Evolutionary conservation across 2,113 vertebrate species (phyloP), one percentile per base, ranked within the genome.

Genomic region (Hydropotes inermis): DNA sequence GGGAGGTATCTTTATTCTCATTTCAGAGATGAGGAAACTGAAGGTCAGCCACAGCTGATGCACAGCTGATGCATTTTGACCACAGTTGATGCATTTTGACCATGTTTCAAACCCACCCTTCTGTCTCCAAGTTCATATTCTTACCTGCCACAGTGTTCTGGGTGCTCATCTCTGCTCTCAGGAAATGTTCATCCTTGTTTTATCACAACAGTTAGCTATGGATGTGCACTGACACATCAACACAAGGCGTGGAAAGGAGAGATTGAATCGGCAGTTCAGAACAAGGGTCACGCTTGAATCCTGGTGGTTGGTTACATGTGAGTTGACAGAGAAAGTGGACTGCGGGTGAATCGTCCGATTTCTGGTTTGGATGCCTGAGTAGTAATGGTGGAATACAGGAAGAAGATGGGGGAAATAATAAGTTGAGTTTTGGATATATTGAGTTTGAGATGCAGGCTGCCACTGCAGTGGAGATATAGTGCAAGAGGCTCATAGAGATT

Each of bases 271-370:
- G 12, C 5, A 87, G 6, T 50, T 50, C 52, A 43, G 14, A 43
- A 52, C 19, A 19, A 39, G 30, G 13, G 43, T 84, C 81, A 60
- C 28, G 39, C 28, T 4, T 76, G 64, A 64, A 4, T 25, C 28
- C 30, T 55, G 87, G 50, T n/a, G 13, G 45, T 21, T 76, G 58
- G 12, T 36, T 36, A 6, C 70, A 15, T 74, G 79, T 54, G 50
- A 85, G 3, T 50, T 67, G 67, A 15, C 9, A 55, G 79, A 43
- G 30, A 57, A 89, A 9, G 43, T 11, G 8, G 7, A 52, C 19
- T 85, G 28, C 28, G 27, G 54, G 14, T 27, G 2, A 0, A 4
- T 36, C 36, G 9, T 39, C 50, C 8, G 0, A 9, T 64, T 50
- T 90, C 92, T 60, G 57, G 25, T 33, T 36, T 33, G 15, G 25